Percentiles rank a stretch among this genome's conserved stretches.
These are phyloP conservation scores for Athalia cordata DNA, from an alignment of 2,888 invertebrate species.

Conservation along the genomic window DNA sequence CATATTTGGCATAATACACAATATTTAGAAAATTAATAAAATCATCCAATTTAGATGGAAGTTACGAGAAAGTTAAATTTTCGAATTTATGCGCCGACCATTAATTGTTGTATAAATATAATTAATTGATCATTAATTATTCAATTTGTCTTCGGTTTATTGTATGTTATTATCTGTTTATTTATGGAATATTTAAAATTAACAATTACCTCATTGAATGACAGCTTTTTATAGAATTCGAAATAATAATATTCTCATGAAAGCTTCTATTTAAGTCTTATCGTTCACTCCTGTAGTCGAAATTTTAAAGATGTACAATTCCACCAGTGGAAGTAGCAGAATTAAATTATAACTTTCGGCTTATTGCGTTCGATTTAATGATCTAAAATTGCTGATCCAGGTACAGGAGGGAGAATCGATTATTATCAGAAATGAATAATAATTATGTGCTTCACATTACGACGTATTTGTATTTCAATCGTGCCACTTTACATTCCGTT, in stretches of 20 bases:
- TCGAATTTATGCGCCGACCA: too few relatives aligned
- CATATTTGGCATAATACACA: too few relatives aligned
- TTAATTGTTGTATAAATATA: background rate
- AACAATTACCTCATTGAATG: constrained; percentile 28
- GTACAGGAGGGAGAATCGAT: background rate
- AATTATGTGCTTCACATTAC: constrained; percentile 8
- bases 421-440: constrained; percentile 7
- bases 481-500: background rate
- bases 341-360: background rate
- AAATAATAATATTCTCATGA: constrained; percentile 3
- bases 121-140: constrained; percentile 6
- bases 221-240: background rate
- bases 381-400: background rate
- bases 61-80: too few relatives aligned
- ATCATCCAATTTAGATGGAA: too few relatives aligned
- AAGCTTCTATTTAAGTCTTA: background rate
- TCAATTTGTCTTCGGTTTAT: background rate
- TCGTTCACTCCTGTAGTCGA: background rate
- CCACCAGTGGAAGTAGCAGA: background rate
- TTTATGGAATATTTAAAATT: background rate
- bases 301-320: background rate
- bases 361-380: constrained; percentile 17
- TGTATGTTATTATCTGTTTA: background rate
- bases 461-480: constrained; percentile 26
- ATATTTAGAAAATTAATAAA: too few relatives aligned